A percentile compares a stretch with the other conserved stretches of the same genome.
phyloP scores from a whole-genome alignment of 2,888 invertebrate species.

The Oligia strigilis region DNA sequence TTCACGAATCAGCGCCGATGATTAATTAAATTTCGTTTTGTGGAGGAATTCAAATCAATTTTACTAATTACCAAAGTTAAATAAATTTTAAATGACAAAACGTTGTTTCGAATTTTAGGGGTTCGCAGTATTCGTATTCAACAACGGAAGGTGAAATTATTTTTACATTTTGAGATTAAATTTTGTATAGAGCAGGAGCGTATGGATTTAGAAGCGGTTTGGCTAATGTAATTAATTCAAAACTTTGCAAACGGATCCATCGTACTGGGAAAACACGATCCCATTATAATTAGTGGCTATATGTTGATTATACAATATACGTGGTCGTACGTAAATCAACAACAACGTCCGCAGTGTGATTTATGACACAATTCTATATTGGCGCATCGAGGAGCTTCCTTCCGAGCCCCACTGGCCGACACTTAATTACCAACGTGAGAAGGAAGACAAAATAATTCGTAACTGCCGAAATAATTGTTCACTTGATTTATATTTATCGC shows the following conservation, averaged over 20 bases:
- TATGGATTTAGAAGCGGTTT: constrained; percentile 52
- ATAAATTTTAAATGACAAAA: constrained; percentile 71
- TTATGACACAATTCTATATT: constrained; percentile 80
- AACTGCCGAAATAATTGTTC: constrained; percentile 78
- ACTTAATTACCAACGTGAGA: constrained; percentile 79
- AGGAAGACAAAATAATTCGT: constrained; percentile 80
- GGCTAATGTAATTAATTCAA: constrained; percentile 51
- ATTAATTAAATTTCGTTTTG: constrained; percentile 72
- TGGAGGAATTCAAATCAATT: constrained; percentile 65
- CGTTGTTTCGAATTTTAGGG: constrained; percentile 57
- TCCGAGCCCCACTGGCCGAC: constrained; percentile 74
- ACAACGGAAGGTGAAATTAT: constrained; percentile 61
- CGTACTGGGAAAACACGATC: constrained; percentile 51
- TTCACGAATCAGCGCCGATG: constrained; percentile 63
- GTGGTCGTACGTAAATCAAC: constrained; percentile 78
- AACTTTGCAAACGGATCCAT: constrained; percentile 46
- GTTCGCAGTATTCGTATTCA: constrained; percentile 49
- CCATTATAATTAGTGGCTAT: constrained; percentile 60
- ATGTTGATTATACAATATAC: constrained; percentile 69
- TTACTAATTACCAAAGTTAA: constrained; percentile 74
- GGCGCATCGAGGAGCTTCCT: constrained; percentile 79
- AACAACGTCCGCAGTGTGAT: constrained; percentile 76
- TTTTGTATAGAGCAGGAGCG: constrained; percentile 45
- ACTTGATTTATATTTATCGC: constrained; percentile 80
- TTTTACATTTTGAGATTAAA: constrained; percentile 58